Evolutionary conservation across 2,797 vertebrate species (phyloP).

Genomic region (Syndactyla subalaris): DNA sequence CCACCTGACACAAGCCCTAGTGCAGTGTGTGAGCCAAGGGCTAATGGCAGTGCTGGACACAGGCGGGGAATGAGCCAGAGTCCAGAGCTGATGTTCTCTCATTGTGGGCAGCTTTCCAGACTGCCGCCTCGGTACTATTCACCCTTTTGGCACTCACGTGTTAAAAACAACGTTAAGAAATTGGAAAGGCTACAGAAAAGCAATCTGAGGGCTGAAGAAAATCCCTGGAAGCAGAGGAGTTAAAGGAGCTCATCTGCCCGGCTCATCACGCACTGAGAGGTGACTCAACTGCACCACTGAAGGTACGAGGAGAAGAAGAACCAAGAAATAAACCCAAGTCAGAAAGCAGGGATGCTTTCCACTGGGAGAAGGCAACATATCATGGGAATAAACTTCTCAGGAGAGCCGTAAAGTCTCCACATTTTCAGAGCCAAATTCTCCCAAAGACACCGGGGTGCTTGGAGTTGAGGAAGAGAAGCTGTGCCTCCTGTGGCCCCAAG

Average conservation of each 20-base stretch:
- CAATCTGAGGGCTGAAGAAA: not conserved
- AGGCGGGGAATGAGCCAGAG: not conserved
- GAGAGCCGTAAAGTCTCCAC: not conserved
- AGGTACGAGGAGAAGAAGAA: not conserved
- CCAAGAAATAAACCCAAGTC: not conserved
- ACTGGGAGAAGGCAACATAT: accelerated
- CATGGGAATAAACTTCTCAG: not conserved
- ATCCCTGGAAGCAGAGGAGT: not conserved
- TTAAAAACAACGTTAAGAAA: not conserved
- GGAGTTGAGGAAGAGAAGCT: not conserved
- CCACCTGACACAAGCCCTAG: accelerated
- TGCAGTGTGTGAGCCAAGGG: accelerated
- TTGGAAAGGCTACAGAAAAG: not conserved
- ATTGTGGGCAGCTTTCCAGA: accelerated
- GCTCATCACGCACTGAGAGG: accelerated
- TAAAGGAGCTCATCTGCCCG: not conserved
- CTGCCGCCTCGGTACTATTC: not conserved
- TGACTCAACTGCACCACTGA: not conserved
- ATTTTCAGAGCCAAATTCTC: not conserved
- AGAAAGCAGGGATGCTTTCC: not conserved
- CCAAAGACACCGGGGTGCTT: not conserved
- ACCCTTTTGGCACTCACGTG: not conserved
- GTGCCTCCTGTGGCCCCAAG: not conserved
- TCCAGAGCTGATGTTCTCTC: not conserved
- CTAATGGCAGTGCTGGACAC: accelerated